These are phyloP conservation scores for Puma concolor DNA, from an alignment of 2,113 vertebrate species.

Conservation along the genomic window DNA sequence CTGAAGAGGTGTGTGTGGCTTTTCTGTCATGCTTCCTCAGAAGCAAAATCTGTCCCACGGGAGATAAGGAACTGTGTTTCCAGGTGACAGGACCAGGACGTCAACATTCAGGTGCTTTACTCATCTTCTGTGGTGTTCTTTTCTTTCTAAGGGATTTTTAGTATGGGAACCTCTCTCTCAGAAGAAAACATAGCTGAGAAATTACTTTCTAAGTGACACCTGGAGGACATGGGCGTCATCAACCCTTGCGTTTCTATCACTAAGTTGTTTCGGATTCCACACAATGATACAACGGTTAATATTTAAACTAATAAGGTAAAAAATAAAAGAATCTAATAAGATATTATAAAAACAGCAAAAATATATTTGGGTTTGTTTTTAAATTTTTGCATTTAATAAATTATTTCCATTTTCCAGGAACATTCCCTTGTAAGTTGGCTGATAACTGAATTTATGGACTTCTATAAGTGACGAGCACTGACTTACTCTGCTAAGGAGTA, in stretches of 20 bases:
- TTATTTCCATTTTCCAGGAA: not conserved
- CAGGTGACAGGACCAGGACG: not conserved
- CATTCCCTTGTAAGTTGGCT: not conserved
- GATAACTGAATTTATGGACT: not conserved
- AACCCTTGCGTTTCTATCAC: too few relatives aligned
- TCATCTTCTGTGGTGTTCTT: not conserved
- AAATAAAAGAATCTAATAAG: not conserved
- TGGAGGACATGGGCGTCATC: not conserved
- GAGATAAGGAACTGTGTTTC: not conserved
- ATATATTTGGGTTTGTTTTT: not conserved
- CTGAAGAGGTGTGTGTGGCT: not conserved
- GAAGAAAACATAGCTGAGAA: not conserved
- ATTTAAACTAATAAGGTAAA: not conserved
- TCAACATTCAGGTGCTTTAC: not conserved
- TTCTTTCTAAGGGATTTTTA: not conserved
- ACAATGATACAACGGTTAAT: not conserved
- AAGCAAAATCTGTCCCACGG: not conserved
- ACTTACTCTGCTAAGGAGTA: not conserved
- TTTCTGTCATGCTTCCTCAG: not conserved
- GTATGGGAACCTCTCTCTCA: accelerated
- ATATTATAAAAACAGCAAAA: not conserved
- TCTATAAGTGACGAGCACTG: not conserved
- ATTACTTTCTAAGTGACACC: not conserved
- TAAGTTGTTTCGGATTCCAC: not conserved
- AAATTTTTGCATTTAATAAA: not conserved